Evolutionary conservation across 2,888 invertebrate genomes (phyloP).

Genomic region (Chaetogeoica ovagalla): DNA sequence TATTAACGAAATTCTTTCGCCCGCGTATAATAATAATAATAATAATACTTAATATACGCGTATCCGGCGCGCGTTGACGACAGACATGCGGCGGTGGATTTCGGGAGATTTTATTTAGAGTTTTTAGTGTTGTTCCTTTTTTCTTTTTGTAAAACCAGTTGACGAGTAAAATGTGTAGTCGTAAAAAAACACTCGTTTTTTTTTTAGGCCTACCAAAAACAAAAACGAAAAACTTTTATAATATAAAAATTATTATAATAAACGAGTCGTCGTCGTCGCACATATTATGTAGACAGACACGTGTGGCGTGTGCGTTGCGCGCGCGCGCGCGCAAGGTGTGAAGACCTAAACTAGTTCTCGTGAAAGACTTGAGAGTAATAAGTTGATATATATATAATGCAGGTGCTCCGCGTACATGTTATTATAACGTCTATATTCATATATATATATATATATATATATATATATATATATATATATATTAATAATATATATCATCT

Average conservation of each 20-base stretch:
- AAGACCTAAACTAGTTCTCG: conserved; percentile 38
- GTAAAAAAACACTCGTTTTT: conserved; percentile 8
- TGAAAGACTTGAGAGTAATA: background rate
- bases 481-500: conserved; percentile 8
- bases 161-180: conserved; percentile 6
- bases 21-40: background rate
- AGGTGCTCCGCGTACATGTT: background rate
- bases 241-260: background rate
- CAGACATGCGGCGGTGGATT: background rate
- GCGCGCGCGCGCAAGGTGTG: conserved; percentile 20
- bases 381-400: background rate
- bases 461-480: background rate
- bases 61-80: background rate
- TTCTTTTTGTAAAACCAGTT: background rate
- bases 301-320: no score
- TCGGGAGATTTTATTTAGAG: background rate
- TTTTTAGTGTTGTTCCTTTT: conserved; percentile 17
- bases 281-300: background rate
- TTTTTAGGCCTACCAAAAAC: background rate
- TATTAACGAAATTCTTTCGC: background rate
- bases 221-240: conserved; percentile 11
- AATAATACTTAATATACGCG: background rate
- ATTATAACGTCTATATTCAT: background rate
- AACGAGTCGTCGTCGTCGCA: conserved; percentile 12
- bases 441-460: background rate